Evolutionary conservation across 2,888 invertebrate genomes (phyloP), one percentile per base, ranked within the genome.

Genomic region (Oeneis ivallda): DNA sequence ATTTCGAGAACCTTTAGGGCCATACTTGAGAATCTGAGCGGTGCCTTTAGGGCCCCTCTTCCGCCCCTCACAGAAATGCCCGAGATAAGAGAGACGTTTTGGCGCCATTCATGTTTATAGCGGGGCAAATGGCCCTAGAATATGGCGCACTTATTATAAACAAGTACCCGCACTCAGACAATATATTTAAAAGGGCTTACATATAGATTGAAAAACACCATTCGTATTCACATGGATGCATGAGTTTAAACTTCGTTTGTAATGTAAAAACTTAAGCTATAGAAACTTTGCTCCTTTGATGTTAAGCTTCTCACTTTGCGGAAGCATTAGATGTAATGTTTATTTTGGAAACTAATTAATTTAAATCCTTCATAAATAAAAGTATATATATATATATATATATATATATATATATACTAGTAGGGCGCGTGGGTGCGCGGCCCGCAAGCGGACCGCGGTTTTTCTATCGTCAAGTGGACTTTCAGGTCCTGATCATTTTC

Each of bases 11-110:
- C 87, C 88, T 87, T 89, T 89, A 89, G 87, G 87, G 77, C 85
- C 84, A 91, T 87, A 89, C 91, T 92, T 87, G 88, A 89, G 80
- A 84, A 86, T 82, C 85, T 84, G 76, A 78, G 76, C 78, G 75
- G 77, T 79, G 86, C 83, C 85, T 87, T 87, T 86, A 81, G 85
- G 86, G 78, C 76, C 81, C 81, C 82, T 85, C 87, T 89, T 91
- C 90, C 91, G 88, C 85, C 86, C 87, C 84, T 87, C 85, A 79
- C 83, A 86, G 89, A 88, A 89, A 88, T 84, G 82, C 85, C 88
- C 89, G 82, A 91, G 92, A 92, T 92, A 92, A 92, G 92, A 90
- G 87, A 90, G 89, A 90, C 89, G 87, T 91, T 92, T 90, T 89
- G 89, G 85, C 89, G 84, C 91, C 89, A 90, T 92, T 92, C 88